phyloP scores from a whole-genome alignment of 2,888 invertebrate species.

The Copidosoma aretas region DNA sequence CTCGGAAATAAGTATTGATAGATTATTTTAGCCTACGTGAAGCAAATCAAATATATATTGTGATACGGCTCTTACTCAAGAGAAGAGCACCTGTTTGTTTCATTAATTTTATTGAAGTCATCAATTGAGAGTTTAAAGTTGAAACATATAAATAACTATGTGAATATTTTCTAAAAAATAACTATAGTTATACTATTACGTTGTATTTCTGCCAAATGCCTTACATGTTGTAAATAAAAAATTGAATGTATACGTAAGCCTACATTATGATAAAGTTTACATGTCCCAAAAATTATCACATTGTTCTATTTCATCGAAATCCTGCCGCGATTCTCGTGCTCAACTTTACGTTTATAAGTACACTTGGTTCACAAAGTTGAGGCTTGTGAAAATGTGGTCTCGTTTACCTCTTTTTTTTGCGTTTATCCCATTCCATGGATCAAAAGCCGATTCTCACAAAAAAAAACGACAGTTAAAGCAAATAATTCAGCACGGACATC shows the following conservation, averaged over 20 bases:
- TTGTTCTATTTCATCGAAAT: too few relatives aligned
- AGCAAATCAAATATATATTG: constrained; percentile 6
- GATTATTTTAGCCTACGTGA: neutral
- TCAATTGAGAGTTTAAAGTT: neutral
- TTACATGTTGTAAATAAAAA: too few relatives aligned
- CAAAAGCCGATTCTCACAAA: too few relatives aligned
- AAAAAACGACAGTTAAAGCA: too few relatives aligned
- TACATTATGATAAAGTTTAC: too few relatives aligned
- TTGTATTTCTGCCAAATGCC: too few relatives aligned
- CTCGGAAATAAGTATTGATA: constrained; percentile 1
- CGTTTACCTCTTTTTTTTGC: neutral
- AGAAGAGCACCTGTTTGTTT: neutral
- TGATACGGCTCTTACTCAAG: constrained; percentile 1
- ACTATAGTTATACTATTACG: neutral
- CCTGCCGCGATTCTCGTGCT: too few relatives aligned
- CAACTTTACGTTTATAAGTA: too few relatives aligned
- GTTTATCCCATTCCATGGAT: neutral
- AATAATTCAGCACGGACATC: neutral
- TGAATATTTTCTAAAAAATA: neutral
- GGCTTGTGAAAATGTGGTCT: too few relatives aligned
- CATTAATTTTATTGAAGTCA: neutral
- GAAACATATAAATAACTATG: neutral
- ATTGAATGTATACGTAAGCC: too few relatives aligned
- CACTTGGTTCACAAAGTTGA: too few relatives aligned
- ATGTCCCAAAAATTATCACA: too few relatives aligned